Evolutionary conservation across 92 coral and sea anemone species (phyloP).

Genomic region (Epizoanthus illoricatus): DNA sequence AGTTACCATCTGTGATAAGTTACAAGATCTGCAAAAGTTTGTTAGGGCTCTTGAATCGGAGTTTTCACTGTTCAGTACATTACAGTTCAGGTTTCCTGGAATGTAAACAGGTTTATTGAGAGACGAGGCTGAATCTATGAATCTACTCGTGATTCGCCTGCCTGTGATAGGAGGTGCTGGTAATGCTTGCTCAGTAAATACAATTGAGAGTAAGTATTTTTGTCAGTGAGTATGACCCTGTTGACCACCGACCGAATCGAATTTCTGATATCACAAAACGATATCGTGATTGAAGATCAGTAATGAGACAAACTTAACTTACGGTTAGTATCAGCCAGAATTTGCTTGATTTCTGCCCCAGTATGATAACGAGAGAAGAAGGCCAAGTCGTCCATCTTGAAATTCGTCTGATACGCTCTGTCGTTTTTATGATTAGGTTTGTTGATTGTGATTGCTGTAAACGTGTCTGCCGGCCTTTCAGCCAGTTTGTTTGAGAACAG

Average conservation of each 20-base stretch:
- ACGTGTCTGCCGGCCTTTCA: constrained; percentile 22
- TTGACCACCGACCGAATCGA: neutral
- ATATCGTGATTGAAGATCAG: neutral
- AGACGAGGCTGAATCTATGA: too few relatives aligned
- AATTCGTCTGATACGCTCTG: constrained; percentile 21
- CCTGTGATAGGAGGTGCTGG: too few relatives aligned
- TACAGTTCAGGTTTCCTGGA: too few relatives aligned
- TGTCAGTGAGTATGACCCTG: too few relatives aligned
- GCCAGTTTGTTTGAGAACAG: neutral
- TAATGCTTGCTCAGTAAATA: too few relatives aligned
- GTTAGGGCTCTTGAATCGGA: too few relatives aligned
- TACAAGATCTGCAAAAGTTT: too few relatives aligned
- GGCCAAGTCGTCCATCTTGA: constrained; percentile 36
- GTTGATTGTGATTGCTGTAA: constrained; percentile 29
- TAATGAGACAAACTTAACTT: neutral
- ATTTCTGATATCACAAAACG: neutral
- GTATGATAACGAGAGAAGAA: constrained; percentile 33
- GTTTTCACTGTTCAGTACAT: too few relatives aligned
- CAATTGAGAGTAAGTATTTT: too few relatives aligned
- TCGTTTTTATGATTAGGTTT: constrained; percentile 30
- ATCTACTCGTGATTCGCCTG: too few relatives aligned
- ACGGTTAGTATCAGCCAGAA: constrained; percentile 8
- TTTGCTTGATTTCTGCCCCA: constrained; percentile 1
- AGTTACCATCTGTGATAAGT: too few relatives aligned
- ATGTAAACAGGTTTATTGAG: too few relatives aligned